Base-by-base conservation (phyloP, 2,888 invertebrate genomes). In the Rhodophaea formosa region DNA sequence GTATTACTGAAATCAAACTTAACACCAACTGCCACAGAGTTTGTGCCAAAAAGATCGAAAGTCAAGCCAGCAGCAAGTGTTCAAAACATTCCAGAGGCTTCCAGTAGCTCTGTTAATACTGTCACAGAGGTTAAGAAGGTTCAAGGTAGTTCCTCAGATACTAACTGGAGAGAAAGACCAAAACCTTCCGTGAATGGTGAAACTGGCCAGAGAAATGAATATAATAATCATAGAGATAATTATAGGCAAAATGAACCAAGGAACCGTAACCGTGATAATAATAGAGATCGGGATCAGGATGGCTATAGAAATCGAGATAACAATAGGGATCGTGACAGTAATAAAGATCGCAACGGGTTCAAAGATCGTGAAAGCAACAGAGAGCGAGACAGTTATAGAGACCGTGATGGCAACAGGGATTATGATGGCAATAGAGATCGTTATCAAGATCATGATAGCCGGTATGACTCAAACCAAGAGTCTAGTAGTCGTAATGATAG, bases 1-100 rank as follows among this genome's bases (percentile, higher is more conserved):
- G 70, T 86, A 68, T 79, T 86, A 62, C 76, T 82, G 54, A 86
- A 85, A 65, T 93, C 93, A 42, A 93, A 90, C 67, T 80, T 93
- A 45, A 93, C 93, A 58, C 82, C 92, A 12, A 92, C 91, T 47
- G 93, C 93, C 16, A 89, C 82, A 61, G 93, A 93, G 77, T 93
- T 93, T 86, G 86, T 92, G 64, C 93, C 93, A 59, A 92, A 91
- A 75, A 68, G 71, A 66, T 70, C 77, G 51, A 60, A 69, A 42
- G 63, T 68, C 53, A 75, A 69, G 64, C 69, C 74, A 64, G 69
- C 77, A 57, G 66, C 69, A 55, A 80, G 76, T 65, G 71, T 59
- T 61, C 75, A 74, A 57, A 74, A 75, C 68, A 68, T 75, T 67
- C 71, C 77, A 64, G 83, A 82, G 62, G 57, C 71, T 64, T 69